phyloP scores from a whole-genome alignment of 1,140 invertebrate genomes.

The Achroia grisella region DNA sequence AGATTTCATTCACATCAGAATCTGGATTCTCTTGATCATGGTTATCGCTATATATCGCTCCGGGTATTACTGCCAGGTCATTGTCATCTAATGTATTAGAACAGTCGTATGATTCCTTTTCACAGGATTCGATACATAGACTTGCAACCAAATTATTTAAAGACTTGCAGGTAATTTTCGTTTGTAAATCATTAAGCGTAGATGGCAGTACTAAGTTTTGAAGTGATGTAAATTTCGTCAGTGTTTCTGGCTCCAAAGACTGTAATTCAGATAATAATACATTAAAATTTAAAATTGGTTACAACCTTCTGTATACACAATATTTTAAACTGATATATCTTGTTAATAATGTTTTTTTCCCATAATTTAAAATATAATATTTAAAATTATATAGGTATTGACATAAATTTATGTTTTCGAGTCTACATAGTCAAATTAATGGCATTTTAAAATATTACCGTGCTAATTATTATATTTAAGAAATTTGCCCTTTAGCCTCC shows the following conservation, averaged over 20 bases:
- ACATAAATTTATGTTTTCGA: too few relatives aligned
- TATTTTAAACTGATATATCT: too few relatives aligned
- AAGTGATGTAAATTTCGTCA: conserved; percentile 42
- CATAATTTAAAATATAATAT: too few relatives aligned
- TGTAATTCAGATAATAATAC: conserved; percentile 46
- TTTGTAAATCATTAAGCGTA: conserved; percentile 16
- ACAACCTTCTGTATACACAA: too few relatives aligned
- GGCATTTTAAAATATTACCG: too few relatives aligned
- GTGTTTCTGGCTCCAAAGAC: conserved; percentile 32
- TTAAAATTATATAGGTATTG: too few relatives aligned
- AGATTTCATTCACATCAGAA: conserved; percentile 6
- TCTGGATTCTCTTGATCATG: conserved; percentile 20
- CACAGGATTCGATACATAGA: conserved; percentile 46
- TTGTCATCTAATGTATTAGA: conserved; percentile 28
- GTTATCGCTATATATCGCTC: conserved; percentile 22
- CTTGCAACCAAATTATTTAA: conserved; percentile 36
- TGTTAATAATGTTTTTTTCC: too few relatives aligned
- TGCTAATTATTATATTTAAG: too few relatives aligned
- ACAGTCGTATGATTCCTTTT: conserved; percentile 31
- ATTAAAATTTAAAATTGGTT: too few relatives aligned
- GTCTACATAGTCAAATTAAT: too few relatives aligned
- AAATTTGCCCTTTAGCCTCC: too few relatives aligned
- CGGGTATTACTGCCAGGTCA: conserved; percentile 36
- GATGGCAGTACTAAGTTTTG: conserved; percentile 40
- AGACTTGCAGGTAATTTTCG: conserved; percentile 36